Conservation (phyloP, 2,888 invertebrate genomes). For the Dolomedes plantarius region DNA sequence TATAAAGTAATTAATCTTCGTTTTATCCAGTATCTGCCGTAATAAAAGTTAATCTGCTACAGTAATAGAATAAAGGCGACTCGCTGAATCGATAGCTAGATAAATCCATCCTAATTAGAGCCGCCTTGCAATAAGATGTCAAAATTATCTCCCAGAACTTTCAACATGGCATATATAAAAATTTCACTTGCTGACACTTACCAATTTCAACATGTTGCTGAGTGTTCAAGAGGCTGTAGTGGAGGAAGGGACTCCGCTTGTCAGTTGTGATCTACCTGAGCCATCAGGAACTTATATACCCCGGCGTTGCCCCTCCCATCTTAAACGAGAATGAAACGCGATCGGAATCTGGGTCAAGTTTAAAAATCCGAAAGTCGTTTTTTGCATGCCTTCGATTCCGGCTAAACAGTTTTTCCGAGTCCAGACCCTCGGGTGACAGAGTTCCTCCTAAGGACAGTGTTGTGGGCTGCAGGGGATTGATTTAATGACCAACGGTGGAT, state of each 20-base stretch:
- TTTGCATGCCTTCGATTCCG: background rate
- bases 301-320: constrained; percentile 43
- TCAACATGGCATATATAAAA: no score
- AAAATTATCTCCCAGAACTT: no score
- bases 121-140: no score
- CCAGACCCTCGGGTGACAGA: background rate
- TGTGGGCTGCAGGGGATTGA: background rate
- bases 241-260: background rate
- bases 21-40: no score
- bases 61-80: no score
- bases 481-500: background rate
- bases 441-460: background rate
- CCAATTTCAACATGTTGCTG: constrained; percentile 40
- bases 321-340: constrained; percentile 31
- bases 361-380: constrained; percentile 33
- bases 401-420: background rate
- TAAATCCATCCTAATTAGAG: no score
- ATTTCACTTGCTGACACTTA: constrained; percentile 18
- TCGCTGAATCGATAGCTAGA: no score
- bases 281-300: constrained; percentile 52
- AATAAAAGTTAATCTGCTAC: no score
- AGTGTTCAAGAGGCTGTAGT: background rate
- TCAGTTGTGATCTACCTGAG: constrained; percentile 57
- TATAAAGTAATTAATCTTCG: no score
- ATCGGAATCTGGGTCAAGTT: constrained; percentile 67